phyloP scores from a whole-genome alignment of 2,888 invertebrate species.

The Thymelicus sylvestris region DNA sequence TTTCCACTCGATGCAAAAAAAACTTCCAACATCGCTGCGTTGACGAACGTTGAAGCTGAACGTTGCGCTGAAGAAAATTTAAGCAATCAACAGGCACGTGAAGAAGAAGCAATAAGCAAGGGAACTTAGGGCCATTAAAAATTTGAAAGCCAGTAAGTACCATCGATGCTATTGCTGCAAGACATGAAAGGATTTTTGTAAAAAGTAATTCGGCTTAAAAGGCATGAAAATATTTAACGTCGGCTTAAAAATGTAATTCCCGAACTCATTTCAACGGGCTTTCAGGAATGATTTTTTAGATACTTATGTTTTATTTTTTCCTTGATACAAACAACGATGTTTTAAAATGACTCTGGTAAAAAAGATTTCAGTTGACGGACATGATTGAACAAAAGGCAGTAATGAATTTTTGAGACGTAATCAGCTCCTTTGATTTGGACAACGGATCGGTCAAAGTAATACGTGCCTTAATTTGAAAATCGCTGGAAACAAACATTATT shows the following conservation, averaged over 20 bases:
- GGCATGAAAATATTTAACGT: constrained; percentile 3
- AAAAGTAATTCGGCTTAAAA: not conserved
- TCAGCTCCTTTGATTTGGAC: too few relatives aligned
- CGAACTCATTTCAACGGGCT: constrained; percentile 3
- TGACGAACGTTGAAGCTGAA: too few relatives aligned
- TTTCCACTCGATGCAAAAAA: too few relatives aligned
- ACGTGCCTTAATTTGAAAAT: too few relatives aligned
- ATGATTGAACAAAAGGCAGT: too few relatives aligned
- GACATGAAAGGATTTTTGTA: constrained; percentile 3
- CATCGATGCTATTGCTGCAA: not conserved
- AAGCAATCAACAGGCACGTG: constrained; percentile 43
- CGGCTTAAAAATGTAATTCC: constrained; percentile 7
- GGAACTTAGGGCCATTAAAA: not conserved
- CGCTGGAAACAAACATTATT: too few relatives aligned
- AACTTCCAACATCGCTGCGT: too few relatives aligned
- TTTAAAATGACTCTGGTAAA: too few relatives aligned
- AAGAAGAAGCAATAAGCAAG: not conserved
- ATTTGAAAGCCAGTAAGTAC: not conserved
- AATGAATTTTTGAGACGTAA: too few relatives aligned
- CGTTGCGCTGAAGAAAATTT: too few relatives aligned
- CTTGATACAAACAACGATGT: not conserved
- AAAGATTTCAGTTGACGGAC: too few relatives aligned
- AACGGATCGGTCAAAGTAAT: too few relatives aligned
- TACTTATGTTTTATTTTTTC: not conserved
- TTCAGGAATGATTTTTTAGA: not conserved